phyloP scores from a whole-genome alignment of 2,113 vertebrate genomes.

The Illadopsis cleaveri region DNA sequence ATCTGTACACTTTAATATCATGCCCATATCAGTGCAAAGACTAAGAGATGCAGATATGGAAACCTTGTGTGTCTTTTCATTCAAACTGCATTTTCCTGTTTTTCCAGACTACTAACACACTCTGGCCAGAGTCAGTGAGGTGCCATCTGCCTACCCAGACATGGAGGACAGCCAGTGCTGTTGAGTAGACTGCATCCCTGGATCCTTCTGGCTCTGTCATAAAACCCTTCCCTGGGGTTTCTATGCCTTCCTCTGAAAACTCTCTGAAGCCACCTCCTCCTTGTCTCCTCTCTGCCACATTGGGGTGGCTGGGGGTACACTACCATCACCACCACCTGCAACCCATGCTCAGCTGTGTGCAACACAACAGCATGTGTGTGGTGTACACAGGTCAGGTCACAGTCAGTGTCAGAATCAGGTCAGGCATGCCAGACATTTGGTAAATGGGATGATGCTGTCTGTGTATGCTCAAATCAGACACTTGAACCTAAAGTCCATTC shows the following conservation, averaged over 20 bases:
- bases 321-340: neutral
- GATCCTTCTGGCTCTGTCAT: neutral
- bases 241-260: neutral
- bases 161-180: neutral
- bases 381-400: neutral
- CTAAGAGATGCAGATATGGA: neutral
- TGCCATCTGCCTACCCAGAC: neutral
- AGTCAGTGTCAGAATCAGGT: neutral
- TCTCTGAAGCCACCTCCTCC: neutral
- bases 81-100: neutral
- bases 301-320: neutral
- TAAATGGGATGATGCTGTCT: neutral
- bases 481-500: neutral
- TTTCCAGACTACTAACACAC: neutral
- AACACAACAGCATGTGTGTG: rapidly evolving
- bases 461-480: rapidly evolving
- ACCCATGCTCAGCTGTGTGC: neutral
- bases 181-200: neutral
- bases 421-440: neutral
- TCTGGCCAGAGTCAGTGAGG: neutral
- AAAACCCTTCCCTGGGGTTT: neutral
- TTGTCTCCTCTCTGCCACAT: neutral
- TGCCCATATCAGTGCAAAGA: no score
- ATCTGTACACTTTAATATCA: neutral
- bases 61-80: rapidly evolving